Evolutionary conservation across 2,888 invertebrate genomes (phyloP).

Genomic region (Drosophila austrosaltans): DNA sequence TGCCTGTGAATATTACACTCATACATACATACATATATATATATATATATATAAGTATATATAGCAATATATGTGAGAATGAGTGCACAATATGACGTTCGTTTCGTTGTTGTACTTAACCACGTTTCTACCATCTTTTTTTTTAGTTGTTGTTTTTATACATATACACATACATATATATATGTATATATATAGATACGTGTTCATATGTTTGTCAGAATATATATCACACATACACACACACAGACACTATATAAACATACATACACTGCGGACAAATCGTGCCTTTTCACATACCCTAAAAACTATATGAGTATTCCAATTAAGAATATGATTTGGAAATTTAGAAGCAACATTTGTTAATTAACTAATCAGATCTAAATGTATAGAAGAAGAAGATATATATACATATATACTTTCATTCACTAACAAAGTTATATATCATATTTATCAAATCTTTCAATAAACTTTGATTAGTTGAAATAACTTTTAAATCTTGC

Average conservation of each 20-base stretch:
- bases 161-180: neutral
- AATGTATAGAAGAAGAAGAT: too few species aligned
- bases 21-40: neutral
- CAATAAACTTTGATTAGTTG: too few species aligned
- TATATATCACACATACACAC: neutral
- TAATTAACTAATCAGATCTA: too few species aligned
- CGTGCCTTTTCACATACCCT: constrained; percentile 16
- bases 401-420: too few species aligned
- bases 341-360: too few species aligned
- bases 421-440: too few species aligned
- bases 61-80: constrained; percentile 15
- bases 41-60: neutral
- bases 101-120: constrained; percentile 32
- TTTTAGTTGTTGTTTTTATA: neutral
- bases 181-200: constrained; percentile 16
- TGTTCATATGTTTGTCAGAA: constrained; percentile 10
- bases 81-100: constrained; percentile 30
- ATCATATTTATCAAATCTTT: too few species aligned
- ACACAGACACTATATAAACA: neutral
- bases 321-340: too few species aligned
- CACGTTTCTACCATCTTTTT: constrained; percentile 27
- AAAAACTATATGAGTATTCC: neutral
- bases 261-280: constrained; percentile 10
- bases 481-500: too few species aligned
- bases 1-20: constrained; percentile 16